Conservation (phyloP, 92 coral and sea anemone species). For the Palythoa heliodiscus region DNA sequence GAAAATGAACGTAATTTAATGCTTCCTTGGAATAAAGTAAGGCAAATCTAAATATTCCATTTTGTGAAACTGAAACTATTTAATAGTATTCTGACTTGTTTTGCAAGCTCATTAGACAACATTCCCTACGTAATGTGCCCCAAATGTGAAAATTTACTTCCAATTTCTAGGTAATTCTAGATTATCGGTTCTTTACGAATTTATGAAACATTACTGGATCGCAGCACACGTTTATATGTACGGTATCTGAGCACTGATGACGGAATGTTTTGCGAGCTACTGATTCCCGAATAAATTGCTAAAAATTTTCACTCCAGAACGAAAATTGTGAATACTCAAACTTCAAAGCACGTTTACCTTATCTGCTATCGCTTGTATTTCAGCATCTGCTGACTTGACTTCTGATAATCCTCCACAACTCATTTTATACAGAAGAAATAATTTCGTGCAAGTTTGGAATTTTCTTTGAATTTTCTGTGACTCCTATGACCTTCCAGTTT, state of each 20-base stretch:
- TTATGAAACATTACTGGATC: too few relatives aligned
- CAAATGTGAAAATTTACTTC: too few relatives aligned
- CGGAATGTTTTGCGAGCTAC: background rate
- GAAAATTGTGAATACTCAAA: background rate
- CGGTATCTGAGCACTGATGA: background rate
- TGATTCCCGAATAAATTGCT: background rate
- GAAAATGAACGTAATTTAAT: too few relatives aligned
- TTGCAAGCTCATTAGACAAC: too few relatives aligned
- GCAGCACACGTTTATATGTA: too few relatives aligned
- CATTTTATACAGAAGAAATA: background rate
- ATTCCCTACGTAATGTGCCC: too few relatives aligned
- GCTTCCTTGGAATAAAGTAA: too few relatives aligned
- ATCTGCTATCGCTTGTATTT: conserved; percentile 1
- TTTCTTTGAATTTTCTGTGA: background rate
- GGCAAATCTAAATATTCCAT: too few relatives aligned
- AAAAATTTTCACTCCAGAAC: background rate
- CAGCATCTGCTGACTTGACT: background rate
- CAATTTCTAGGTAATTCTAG: too few relatives aligned
- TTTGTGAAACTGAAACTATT: too few relatives aligned
- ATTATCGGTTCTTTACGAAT: too few relatives aligned
- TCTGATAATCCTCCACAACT: conserved; percentile 20
- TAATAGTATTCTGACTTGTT: too few relatives aligned
- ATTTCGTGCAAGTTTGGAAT: background rate
- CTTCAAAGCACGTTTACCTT: background rate
- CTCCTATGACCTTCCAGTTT: background rate